Evolutionary conservation across 1,140 invertebrate species (phyloP).

Genomic region (Leguminivora glycinivorella): DNA sequence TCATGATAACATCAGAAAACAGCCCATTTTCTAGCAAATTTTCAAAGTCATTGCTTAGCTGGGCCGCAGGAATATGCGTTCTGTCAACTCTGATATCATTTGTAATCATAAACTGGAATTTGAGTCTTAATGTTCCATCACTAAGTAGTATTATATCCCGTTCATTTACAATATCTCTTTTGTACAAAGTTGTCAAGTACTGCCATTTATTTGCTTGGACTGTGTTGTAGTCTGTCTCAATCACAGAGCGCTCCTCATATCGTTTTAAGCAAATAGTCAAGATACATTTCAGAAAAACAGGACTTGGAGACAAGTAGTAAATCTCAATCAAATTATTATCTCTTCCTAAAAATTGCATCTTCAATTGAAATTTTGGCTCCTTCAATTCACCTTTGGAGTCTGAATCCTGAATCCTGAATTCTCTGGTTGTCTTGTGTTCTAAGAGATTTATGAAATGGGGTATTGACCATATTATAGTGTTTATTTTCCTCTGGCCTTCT

Average conservation of each 20-base stretch:
- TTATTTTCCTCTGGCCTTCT: slow-evolving; percentile 68
- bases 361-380: slow-evolving; percentile 60
- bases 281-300: slow-evolving; percentile 68
- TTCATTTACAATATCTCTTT: slow-evolving; percentile 60
- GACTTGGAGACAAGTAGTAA: slow-evolving; percentile 61
- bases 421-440: slow-evolving; percentile 59
- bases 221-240: slow-evolving; percentile 66
- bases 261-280: slow-evolving; percentile 65
- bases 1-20: slow-evolving; percentile 70
- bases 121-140: slow-evolving; percentile 64
- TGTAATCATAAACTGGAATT: slow-evolving; percentile 68
- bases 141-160: slow-evolving; percentile 55
- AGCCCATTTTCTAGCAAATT: slow-evolving; percentile 61
- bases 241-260: slow-evolving; percentile 67
- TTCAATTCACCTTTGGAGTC: slow-evolving; percentile 40
- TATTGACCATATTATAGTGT: slow-evolving; percentile 68
- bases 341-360: slow-evolving; percentile 68
- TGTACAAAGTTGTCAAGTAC: slow-evolving; percentile 64
- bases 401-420: slow-evolving; percentile 61
- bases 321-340: slow-evolving; percentile 70
- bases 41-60: slow-evolving; percentile 67
- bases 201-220: slow-evolving; percentile 71
- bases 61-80: slow-evolving; percentile 52
- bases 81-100: slow-evolving; percentile 66
- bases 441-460: slow-evolving; percentile 57